Evolutionary conservation across 2,113 vertebrate species (phyloP).

Genomic region (Trichomycterus rosablanca): DNA sequence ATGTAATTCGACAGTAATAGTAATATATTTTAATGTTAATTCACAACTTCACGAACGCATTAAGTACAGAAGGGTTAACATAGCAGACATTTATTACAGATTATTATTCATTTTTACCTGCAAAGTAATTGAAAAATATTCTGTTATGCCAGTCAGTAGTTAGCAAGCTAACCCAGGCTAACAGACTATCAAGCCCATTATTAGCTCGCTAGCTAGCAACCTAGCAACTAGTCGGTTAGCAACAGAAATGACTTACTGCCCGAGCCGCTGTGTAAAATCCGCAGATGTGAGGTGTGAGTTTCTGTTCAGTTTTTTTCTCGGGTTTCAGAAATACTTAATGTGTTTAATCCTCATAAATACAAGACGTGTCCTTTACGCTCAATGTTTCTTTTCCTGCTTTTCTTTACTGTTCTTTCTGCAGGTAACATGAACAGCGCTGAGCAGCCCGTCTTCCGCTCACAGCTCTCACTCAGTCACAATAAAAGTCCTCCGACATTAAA

Average conservation of each 20-base stretch:
- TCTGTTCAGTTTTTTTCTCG: not conserved
- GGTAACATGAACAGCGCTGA: slow-evolving; percentile 42
- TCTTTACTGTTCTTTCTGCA: slow-evolving; percentile 44
- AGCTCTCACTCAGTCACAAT: slow-evolving; percentile 31
- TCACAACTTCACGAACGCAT: no score
- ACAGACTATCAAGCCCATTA: not conserved
- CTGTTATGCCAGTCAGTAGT: no score
- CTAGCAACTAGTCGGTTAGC: slow-evolving; percentile 10
- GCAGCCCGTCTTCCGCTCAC: slow-evolving; percentile 33
- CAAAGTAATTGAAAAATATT: no score
- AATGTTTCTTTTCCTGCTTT: slow-evolving; percentile 35
- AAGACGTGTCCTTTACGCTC: not conserved
- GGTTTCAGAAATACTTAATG: not conserved
- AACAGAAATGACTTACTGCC: slow-evolving; percentile 25
- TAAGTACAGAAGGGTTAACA: no score
- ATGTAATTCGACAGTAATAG: no score
- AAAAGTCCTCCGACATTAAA: slow-evolving; percentile 23
- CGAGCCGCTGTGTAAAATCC: not conserved
- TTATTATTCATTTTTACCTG: no score
- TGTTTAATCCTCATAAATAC: not conserved
- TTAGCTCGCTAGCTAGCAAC: slow-evolving; percentile 12
- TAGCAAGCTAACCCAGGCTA: not conserved
- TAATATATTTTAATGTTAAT: no score
- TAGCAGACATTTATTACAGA: no score
- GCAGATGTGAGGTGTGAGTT: not conserved